Evolutionary conservation across 2,888 invertebrate species (phyloP).

Genomic region (Periphyllus acericola): DNA sequence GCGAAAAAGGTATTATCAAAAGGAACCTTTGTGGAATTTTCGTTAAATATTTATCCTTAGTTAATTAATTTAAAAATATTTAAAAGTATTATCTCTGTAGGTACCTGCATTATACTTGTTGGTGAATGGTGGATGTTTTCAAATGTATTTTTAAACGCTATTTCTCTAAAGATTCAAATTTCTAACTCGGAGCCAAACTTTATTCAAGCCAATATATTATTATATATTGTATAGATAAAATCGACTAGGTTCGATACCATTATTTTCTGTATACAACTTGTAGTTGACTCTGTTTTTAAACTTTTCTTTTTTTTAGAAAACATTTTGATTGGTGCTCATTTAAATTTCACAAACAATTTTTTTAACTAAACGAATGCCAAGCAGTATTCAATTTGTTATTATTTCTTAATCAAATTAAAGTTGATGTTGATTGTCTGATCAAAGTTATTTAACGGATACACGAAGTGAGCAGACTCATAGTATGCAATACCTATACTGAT

Average conservation of each 20-base stretch:
- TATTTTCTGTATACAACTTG: not conserved
- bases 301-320: not conserved
- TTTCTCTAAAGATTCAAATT: not conserved
- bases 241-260: not conserved
- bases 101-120: not conserved
- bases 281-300: not conserved
- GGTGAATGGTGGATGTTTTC: not conserved
- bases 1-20: not conserved
- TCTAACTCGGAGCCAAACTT: not conserved
- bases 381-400: too few relatives aligned
- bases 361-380: too few relatives aligned
- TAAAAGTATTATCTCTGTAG: not conserved
- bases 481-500: too few relatives aligned
- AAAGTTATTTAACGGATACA: too few relatives aligned
- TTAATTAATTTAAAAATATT: constrained; percentile 36
- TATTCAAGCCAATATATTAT: not conserved
- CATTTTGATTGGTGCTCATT: too few relatives aligned
- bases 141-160: not conserved
- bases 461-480: too few relatives aligned
- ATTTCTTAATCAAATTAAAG: too few relatives aligned
- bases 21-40: constrained; percentile 4
- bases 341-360: too few relatives aligned
- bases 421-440: too few relatives aligned
- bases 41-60: constrained; percentile 12
- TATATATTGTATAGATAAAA: constrained; percentile 11